Percentiles rank a stretch among this genome's conserved stretches.
These are phyloP conservation scores for Gari tellinella DNA, from an alignment of 2,888 invertebrate genomes.

Conservation along the genomic window DNA sequence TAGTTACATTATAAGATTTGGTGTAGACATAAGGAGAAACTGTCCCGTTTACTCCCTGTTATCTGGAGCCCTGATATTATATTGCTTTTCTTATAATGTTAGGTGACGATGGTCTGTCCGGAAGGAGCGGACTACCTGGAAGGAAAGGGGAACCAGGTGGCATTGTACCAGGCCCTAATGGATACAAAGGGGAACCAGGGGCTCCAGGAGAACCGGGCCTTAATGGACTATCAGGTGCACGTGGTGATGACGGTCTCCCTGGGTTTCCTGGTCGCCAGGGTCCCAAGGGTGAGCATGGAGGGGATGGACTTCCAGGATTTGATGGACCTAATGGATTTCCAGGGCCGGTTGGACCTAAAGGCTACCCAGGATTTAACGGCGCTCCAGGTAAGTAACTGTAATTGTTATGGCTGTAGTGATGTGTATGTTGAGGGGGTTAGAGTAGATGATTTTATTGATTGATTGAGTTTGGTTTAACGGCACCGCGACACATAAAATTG, in stretches of 20 bases:
- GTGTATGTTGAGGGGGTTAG: too few relatives aligned
- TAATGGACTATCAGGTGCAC: constrained; percentile 64
- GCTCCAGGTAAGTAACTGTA: too few relatives aligned
- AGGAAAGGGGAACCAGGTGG: constrained; percentile 34
- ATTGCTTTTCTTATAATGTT: neutral
- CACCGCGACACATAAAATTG: too few relatives aligned
- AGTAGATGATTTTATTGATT: too few relatives aligned
- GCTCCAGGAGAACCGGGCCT: constrained; percentile 39
- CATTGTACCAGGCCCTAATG: constrained; percentile 23
- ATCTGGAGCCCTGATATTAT: too few relatives aligned
- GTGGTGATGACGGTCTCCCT: constrained; percentile 56
- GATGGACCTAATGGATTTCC: constrained; percentile 38
- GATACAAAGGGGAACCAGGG: constrained; percentile 61
- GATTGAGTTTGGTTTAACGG: too few relatives aligned
- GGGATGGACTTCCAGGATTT: constrained; percentile 27
- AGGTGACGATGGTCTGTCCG: constrained; percentile 53
- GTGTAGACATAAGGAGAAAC: too few relatives aligned
- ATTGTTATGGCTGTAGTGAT: too few relatives aligned
- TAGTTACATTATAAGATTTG: too few relatives aligned
- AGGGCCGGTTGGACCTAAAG: constrained; percentile 41
- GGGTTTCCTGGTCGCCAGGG: constrained; percentile 75
- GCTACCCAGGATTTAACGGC: constrained; percentile 64
- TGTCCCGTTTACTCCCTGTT: too few relatives aligned
- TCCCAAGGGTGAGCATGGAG: constrained; percentile 55
- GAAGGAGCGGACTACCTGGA: constrained; percentile 55